Evolutionary conservation across 2,113 vertebrate species (phyloP).

Genomic region (Hydrochoerus hydrochaeris): DNA sequence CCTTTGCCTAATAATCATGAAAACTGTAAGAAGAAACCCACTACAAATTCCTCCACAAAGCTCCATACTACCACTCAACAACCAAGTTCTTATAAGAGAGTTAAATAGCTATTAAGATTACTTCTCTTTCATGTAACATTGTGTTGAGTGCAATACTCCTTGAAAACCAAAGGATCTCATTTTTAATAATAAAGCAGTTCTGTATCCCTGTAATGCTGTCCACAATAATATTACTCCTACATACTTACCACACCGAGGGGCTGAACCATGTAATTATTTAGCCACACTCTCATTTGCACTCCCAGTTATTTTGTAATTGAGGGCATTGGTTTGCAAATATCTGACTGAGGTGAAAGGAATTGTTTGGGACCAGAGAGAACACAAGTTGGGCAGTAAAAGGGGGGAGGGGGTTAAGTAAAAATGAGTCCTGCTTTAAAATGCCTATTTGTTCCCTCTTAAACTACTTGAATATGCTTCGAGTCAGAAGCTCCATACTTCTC

Average conservation of each 20-base stretch:
- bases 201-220: not conserved
- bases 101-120: slow-evolving; percentile 46
- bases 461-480: not conserved
- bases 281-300: not conserved
- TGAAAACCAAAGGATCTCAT: not conserved
- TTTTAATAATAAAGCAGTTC: not conserved
- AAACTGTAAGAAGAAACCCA: slow-evolving; percentile 53
- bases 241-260: not conserved
- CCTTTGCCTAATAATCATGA: slow-evolving; percentile 68
- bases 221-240: not conserved
- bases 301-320: slow-evolving; percentile 5
- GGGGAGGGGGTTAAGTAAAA: not conserved
- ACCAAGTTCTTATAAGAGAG: not conserved
- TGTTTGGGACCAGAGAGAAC: not conserved
- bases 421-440: not conserved
- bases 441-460: not conserved
- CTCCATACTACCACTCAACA: not conserved
- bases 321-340: not conserved
- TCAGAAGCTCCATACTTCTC: not conserved
- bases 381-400: not conserved
- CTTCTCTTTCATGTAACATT: slow-evolving; percentile 16
- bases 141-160: slow-evolving; percentile 9
- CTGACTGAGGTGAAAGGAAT: not conserved
- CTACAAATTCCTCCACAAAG: not conserved
- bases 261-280: not conserved